Percentiles rank a stretch among this genome's conserved stretches.
phyloP scores from a whole-genome alignment of 2,888 invertebrate species.

The Pseudococcus longispinus region DNA sequence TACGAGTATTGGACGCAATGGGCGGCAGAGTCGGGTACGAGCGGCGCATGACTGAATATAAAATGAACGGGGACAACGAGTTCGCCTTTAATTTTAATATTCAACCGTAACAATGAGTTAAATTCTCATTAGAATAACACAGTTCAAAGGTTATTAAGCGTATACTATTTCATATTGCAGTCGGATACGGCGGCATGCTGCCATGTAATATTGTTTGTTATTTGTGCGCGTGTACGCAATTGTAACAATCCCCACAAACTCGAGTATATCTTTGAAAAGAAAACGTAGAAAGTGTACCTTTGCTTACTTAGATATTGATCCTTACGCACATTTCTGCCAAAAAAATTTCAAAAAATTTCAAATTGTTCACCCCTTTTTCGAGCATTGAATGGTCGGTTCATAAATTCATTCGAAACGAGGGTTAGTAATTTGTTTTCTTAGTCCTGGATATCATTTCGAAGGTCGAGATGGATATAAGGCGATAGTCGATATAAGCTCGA shows the following conservation, averaged over 20 bases:
- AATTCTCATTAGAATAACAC: conserved; percentile 49
- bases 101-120: conserved; percentile 54
- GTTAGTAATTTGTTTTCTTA: no score
- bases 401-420: no score
- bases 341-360: no score
- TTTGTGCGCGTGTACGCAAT: conserved; percentile 47
- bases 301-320: not conserved
- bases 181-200: conserved; percentile 45
- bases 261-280: not conserved
- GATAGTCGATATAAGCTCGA: not conserved
- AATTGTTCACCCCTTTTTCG: no score
- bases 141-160: conserved; percentile 51
- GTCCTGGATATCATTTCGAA: no score
- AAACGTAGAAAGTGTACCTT: not conserved
- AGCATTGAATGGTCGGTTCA: no score
- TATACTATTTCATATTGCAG: conserved; percentile 51
- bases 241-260: not conserved
- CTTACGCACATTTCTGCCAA: not conserved
- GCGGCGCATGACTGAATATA: conserved; percentile 48
- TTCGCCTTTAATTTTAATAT: conserved; percentile 52
- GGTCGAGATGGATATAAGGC: no score
- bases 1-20: not conserved
- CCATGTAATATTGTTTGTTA: conserved; percentile 47
- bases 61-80: conserved; percentile 48
- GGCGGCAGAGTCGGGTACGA: conserved; percentile 28